Evolutionary conservation across 2,888 invertebrate species (phyloP), one percentile per base, ranked within the genome.

Genomic region (Zelleria hepariella): DNA sequence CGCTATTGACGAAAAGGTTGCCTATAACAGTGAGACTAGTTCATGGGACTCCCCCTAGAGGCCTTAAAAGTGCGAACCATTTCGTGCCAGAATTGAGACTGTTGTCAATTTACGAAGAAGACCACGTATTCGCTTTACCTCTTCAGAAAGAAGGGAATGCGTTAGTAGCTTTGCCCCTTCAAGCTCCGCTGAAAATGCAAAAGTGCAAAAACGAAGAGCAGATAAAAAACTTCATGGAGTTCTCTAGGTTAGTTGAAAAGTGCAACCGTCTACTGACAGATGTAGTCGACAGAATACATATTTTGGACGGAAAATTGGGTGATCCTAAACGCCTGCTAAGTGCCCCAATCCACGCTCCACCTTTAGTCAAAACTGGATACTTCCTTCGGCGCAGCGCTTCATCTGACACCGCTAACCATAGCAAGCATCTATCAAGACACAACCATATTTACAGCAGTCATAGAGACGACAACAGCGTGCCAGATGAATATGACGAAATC

Each of bases 401-500:
- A 57, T 94, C 94, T 52, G 95, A 95, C 75, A 92, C 94, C 26
- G 92, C 91, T 0, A 91, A 85, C 71, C 92, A 90, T 74, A 86
- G 77, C 68, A 91, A 86, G 66, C 84, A 88, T 63, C 68, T 86
- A 59, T 73, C 86, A 61, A 86, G 90, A 61, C 90, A 88, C 67
- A 90, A 80, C 69, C 90, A 88, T 67, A 87, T 88, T 65, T 86
- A 90, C 70, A 86, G 87, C 66, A 89, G 87, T 66, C 91, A 91
- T 68, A 89, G 91, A 73, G 94, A 93, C 69, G 93, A 92, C 71
- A 92, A 91, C 67, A 90, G 91, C 64, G 90, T 91, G 57, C 91
- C 93, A 27, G 95, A 96, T 75, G 96, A 97, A 72, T 97, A 98
- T 81, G 96, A 97, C 69, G 97, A 98, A 83, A 97, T 98, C 68